Conservation (phyloP, 2,113 vertebrate species). For the Litocranius walleri region DNA sequence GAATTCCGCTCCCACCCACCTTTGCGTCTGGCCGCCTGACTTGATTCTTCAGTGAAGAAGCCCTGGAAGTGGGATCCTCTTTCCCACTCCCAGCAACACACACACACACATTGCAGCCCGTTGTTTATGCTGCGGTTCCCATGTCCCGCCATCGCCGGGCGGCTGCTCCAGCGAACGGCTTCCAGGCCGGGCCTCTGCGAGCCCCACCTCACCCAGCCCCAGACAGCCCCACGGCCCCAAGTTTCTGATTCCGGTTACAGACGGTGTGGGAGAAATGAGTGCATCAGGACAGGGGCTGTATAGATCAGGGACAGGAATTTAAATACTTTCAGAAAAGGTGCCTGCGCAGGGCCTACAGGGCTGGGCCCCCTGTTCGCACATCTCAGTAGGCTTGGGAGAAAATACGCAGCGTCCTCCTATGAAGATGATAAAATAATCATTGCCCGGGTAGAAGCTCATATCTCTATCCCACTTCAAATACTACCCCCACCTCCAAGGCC, state of each 20-base stretch:
- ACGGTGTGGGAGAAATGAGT: background rate
- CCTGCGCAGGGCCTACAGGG: background rate
- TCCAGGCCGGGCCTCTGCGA: background rate
- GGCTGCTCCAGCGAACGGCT: rapidly evolving
- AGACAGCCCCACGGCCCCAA: background rate
- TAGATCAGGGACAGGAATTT: background rate
- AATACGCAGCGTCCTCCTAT: background rate
- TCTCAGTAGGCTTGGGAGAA: background rate
- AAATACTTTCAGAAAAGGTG: background rate
- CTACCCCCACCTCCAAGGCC: background rate
- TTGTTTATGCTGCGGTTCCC: background rate
- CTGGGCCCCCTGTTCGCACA: no score
- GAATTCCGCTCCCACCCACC: background rate
- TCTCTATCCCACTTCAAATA: background rate
- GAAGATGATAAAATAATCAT: background rate
- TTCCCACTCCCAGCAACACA: background rate
- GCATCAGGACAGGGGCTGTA: no score
- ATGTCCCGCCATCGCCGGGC: rapidly evolving
- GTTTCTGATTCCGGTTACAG: background rate
- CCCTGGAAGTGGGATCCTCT: background rate
- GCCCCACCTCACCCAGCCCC: no score
- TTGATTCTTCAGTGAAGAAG: background rate
- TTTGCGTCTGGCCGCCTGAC: background rate
- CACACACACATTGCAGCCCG: background rate
- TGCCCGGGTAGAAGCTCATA: background rate